Evolutionary conservation across 2,797 vertebrate species (phyloP).

Genomic region (Halcyon chelicuti): DNA sequence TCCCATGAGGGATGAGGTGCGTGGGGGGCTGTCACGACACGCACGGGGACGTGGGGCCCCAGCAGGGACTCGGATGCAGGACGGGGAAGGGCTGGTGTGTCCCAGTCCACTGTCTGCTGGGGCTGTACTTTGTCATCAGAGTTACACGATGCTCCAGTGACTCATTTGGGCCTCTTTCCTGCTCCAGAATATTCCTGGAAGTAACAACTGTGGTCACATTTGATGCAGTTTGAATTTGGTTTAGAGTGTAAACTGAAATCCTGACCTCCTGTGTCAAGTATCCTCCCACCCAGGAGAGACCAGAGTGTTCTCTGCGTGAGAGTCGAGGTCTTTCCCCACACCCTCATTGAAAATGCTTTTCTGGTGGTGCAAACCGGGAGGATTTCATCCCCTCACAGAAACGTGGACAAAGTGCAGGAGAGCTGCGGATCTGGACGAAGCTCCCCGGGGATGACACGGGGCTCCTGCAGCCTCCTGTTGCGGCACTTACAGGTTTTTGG

Average conservation of each 20-base stretch:
- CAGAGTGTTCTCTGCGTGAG: background rate
- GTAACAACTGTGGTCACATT: background rate
- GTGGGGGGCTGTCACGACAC: background rate
- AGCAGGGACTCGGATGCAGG: background rate
- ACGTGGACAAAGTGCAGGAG: background rate
- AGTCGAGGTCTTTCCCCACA: background rate
- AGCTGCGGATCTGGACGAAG: background rate
- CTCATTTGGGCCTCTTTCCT: slow-evolving; percentile 30
- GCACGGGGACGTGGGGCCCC: accelerated
- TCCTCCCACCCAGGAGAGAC: background rate
- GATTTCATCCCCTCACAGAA: background rate
- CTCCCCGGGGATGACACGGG: background rate
- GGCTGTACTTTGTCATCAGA: background rate
- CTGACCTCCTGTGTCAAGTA: background rate
- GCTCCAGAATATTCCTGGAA: background rate
- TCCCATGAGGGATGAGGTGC: background rate
- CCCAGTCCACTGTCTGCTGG: background rate
- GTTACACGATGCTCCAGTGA: background rate
- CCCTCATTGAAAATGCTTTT: background rate
- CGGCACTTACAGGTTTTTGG: accelerated
- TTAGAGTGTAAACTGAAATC: background rate
- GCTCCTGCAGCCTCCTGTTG: background rate
- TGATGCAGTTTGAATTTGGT: background rate
- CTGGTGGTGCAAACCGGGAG: accelerated
- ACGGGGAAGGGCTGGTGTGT: background rate